These are phyloP conservation scores for Spodoptera litura DNA, from an alignment of 1,140 invertebrate species.

Conservation along the genomic window DNA sequence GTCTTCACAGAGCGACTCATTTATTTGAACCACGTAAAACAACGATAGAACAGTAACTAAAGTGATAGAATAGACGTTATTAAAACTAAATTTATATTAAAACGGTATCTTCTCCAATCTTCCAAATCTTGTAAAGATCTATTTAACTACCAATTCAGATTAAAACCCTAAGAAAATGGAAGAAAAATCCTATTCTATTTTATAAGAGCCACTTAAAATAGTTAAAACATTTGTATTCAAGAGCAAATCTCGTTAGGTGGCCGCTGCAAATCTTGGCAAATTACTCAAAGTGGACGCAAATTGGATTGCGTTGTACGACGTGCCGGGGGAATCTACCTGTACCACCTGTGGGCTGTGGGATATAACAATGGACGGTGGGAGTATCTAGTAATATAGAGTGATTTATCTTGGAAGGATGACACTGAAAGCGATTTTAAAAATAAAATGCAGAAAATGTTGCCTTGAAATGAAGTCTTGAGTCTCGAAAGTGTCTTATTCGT, in stretches of 20 bases:
- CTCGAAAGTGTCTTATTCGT: too few relatives aligned
- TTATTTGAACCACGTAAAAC: too few relatives aligned
- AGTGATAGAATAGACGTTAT: too few relatives aligned
- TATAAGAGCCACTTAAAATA: constrained; percentile 2
- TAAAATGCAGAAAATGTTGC: too few relatives aligned
- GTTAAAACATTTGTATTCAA: constrained; percentile 19
- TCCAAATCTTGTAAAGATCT: not conserved
- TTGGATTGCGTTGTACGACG: constrained; percentile 28
- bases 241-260: constrained; percentile 4
- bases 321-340: not conserved
- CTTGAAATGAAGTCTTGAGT: too few relatives aligned
- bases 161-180: not conserved
- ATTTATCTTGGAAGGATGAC: not conserved
- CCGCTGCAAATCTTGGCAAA: constrained; percentile 22
- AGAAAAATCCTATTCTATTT: not conserved
- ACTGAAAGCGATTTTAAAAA: not conserved
- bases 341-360: not conserved
- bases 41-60: too few relatives aligned
- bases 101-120: too few relatives aligned
- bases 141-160: not conserved
- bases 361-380: not conserved
- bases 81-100: too few relatives aligned
- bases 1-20: too few relatives aligned
- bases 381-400: not conserved
- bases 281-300: constrained; percentile 27